A percentile compares a stretch with the other conserved stretches of the same genome.
These are phyloP conservation scores for Xenopus borealis DNA, from an alignment of 2,113 vertebrate species.

Conservation along the genomic window DNA sequence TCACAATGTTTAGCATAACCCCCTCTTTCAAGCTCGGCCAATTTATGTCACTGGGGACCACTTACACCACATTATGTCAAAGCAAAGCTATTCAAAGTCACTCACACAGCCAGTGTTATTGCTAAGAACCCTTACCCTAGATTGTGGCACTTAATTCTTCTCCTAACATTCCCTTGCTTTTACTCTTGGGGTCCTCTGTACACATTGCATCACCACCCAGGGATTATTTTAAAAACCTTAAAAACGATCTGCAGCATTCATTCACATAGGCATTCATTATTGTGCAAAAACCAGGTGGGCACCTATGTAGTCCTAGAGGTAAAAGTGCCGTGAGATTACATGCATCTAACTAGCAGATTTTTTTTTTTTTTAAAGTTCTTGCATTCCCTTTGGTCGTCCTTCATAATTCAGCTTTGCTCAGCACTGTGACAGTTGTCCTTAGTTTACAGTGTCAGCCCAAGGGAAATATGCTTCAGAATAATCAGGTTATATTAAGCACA, in stretches of 20 bases:
- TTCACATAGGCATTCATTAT: neutral
- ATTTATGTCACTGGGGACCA: constrained; percentile 34
- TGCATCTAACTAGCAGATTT: neutral
- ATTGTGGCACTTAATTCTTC: constrained; percentile 30
- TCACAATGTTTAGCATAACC: constrained; percentile 36
- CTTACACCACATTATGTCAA: constrained; percentile 43
- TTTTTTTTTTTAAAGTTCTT: no score
- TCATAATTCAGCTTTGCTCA: no score
- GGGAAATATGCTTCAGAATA: neutral
- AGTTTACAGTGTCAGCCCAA: no score
- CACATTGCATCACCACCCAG: constrained; percentile 31
- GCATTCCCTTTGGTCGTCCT: no score
- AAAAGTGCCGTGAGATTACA: neutral
- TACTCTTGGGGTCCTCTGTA: constrained; percentile 25
- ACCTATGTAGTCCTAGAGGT: neutral
- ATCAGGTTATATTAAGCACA: no score
- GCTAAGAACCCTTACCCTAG: constrained; percentile 24
- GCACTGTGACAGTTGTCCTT: no score
- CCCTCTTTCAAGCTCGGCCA: constrained; percentile 32
- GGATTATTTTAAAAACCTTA: constrained; percentile 28
- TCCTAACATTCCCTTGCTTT: constrained; percentile 24
- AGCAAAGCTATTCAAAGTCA: constrained; percentile 39
- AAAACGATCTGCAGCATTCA: neutral
- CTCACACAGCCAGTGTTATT: constrained; percentile 35
- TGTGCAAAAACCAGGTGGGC: neutral